Evolutionary conservation across 2,797 vertebrate species (phyloP).

Genomic region (Malacoctenus gilli): DNA sequence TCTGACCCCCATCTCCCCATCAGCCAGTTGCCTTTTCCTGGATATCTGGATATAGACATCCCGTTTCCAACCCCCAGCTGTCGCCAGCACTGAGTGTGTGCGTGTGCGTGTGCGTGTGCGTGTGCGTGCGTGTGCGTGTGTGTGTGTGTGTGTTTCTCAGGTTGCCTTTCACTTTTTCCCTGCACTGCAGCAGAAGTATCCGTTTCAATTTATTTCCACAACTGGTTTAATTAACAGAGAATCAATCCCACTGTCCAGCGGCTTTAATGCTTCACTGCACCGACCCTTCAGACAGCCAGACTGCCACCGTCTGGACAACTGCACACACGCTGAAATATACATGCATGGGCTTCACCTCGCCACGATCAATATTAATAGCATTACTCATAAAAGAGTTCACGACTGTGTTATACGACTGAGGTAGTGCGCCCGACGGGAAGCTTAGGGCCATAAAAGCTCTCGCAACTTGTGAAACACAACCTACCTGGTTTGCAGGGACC

Average conservation of each 20-base stretch:
- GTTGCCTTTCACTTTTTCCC: slow-evolving; percentile 27
- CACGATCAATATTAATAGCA: slow-evolving; percentile 66
- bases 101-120: slow-evolving; percentile 22
- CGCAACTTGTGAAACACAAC: slow-evolving; percentile 47
- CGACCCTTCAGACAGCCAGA: slow-evolving; percentile 54
- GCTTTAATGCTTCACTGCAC: slow-evolving; percentile 9
- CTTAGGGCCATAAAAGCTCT: slow-evolving; percentile 43
- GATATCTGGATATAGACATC: slow-evolving; percentile 76
- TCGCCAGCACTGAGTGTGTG: slow-evolving; percentile 47
- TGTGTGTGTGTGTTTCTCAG: slow-evolving; percentile 18
- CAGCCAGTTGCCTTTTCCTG: slow-evolving; percentile 54
- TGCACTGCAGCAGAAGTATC: slow-evolving; percentile 37
- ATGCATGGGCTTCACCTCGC: slow-evolving; percentile 48
- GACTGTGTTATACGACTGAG: slow-evolving; percentile 37
- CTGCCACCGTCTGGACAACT: slow-evolving; percentile 47
- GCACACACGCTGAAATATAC: slow-evolving; percentile 59
- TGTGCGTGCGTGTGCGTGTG: slow-evolving; percentile 17
- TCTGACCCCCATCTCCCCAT: slow-evolving; percentile 59
- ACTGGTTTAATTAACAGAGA: slow-evolving; percentile 32
- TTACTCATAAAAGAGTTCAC: slow-evolving; percentile 45
- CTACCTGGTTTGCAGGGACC: slow-evolving; percentile 29
- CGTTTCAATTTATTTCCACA: slow-evolving; percentile 53
- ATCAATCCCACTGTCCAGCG: slow-evolving; percentile 12
- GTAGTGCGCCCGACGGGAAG: slow-evolving; percentile 37
- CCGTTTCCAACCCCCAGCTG: slow-evolving; percentile 74